Evolutionary conservation across 1,140 invertebrate species (phyloP), one percentile per base, ranked within the genome.

Genomic region (Berghia stephanieae): DNA sequence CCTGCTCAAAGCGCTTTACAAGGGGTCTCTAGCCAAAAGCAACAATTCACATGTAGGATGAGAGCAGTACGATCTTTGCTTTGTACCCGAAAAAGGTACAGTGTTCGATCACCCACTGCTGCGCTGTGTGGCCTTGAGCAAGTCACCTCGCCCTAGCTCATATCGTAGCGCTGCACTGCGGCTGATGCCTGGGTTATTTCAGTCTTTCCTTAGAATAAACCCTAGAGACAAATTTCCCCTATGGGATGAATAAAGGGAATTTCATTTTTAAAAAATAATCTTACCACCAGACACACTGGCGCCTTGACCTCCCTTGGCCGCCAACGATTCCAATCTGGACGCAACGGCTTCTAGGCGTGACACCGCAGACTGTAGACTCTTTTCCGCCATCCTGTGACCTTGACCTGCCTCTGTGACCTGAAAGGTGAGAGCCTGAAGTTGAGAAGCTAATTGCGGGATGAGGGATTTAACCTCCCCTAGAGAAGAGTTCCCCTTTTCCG

Each of bases 321-420:
- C 79, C 34, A 83, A 60, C 3, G 90, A 88, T 88, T 95, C 94
- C 75, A 95, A 89, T 55, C 94, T 92, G 73, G 91, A 91, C 0
- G 94, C 94, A 52, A 95, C 93, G 77, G 91, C 92, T 88, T 96
- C 95, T 80, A 96, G 86, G 57, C 94, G 93, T 78, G 92, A 92
- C 31, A 95, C 92, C 76, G 74, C 79, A 44, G 36, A 44, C 24
- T 76, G 43, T 42, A 83, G 49, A 49, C 60, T 34, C 21, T 63
- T 38, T 24, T 77, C 76, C 13, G 77, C 79, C 80, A 81, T 84
- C 8, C 75, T 75, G 24, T 76, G 52, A 71, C 74, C 78, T 8
- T 40, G 31, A 18, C 18, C 21, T 27, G 52, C 38, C 24, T 27
- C 16, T 36, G 49, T 27, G 24, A 79, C 78, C 71, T 79, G 73